A percentile compares a stretch with the other conserved stretches of the same genome.
Conservation (phyloP, 2,113 vertebrate genomes). For the Eudyptes chrysolophus region DNA sequence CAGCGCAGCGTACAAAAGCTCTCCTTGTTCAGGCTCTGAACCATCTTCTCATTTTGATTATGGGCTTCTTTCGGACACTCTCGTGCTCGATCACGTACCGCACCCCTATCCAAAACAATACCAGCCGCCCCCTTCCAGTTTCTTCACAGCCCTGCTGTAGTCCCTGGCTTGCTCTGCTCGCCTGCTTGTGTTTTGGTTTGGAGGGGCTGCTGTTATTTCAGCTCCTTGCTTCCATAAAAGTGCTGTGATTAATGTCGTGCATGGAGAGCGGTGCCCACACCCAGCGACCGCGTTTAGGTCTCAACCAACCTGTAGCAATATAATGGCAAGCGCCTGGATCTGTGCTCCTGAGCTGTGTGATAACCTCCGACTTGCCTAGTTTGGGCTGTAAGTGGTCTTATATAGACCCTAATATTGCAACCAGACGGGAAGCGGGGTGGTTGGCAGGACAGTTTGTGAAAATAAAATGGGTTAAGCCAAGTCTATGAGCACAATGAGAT, state of each 20-base stretch:
- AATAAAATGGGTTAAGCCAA: not conserved
- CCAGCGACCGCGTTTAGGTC: not conserved
- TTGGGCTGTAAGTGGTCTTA: not conserved
- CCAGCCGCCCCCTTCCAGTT: not conserved
- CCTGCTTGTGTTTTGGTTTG: conserved; percentile 14
- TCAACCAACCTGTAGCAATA: not conserved
- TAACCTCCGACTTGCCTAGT: not conserved
- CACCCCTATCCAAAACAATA: conserved; percentile 4
- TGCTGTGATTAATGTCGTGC: rapidly evolving
- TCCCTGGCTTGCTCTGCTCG: not conserved
- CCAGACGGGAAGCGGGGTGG: not conserved
- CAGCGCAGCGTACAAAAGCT: not conserved
- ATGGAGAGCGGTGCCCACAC: not conserved
- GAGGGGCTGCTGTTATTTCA: conserved; percentile 28
- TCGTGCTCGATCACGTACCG: rapidly evolving
- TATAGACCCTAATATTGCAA: not conserved
- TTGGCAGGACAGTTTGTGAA: not conserved
- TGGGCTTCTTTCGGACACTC: not conserved
- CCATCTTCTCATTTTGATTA: not conserved
- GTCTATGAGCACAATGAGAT: not conserved
- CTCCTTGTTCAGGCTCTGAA: not conserved
- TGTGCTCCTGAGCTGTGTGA: not conserved
- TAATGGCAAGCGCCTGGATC: not conserved
- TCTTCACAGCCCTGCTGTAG: not conserved
- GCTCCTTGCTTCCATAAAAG: not conserved